Percentiles rank a stretch among this genome's conserved stretches.
Conservation (phyloP, 2,113 vertebrate genomes). For the Semnornis frantzii region DNA sequence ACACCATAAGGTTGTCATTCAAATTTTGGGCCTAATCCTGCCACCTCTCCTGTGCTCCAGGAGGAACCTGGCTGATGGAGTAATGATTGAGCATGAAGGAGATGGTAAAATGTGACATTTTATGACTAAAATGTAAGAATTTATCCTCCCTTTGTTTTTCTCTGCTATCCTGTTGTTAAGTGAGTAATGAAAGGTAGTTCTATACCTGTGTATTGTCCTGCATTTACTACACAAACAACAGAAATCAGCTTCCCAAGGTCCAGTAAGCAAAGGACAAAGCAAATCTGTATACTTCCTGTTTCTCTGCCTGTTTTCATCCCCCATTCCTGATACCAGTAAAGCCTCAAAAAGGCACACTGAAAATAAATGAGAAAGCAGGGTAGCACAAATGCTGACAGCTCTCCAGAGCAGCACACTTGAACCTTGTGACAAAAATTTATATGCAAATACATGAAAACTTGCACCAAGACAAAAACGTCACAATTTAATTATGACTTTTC, state of each 20-base stretch:
- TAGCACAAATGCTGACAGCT: background rate
- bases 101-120: background rate
- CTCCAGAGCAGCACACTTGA: background rate
- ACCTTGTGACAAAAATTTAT: background rate
- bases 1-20: slow-evolving; percentile 30
- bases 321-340: too few relatives aligned
- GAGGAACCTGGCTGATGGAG: background rate
- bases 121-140: background rate
- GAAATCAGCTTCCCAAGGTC: background rate
- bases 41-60: background rate
- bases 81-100: background rate
- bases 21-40: background rate
- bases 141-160: background rate
- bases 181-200: background rate
- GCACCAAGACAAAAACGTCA: background rate
- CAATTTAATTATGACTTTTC: background rate
- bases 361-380: background rate
- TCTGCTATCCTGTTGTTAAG: background rate
- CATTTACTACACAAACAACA: background rate
- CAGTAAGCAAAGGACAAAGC: background rate
- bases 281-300: background rate
- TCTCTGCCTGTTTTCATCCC: background rate
- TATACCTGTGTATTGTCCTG: background rate
- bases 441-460: background rate
- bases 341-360: too few relatives aligned